Evolutionary conservation across 2,113 vertebrate genomes (phyloP), one percentile per base, ranked within the genome.

Genomic region (Dolichotis patagonum): DNA sequence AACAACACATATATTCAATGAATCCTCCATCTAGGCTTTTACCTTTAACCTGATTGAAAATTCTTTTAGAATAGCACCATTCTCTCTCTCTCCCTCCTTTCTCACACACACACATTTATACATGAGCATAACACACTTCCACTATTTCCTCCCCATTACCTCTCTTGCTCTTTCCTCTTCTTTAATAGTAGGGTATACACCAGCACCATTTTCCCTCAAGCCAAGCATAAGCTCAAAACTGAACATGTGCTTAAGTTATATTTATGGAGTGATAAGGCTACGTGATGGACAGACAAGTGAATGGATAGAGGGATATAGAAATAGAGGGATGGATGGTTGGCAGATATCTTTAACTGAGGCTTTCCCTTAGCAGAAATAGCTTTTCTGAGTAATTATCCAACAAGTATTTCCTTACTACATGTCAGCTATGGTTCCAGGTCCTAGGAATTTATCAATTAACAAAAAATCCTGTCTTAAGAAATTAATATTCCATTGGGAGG

Each of bases 381-480:
- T 88, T 77, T 85, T 71, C 80, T 49, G 20, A 32, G 83, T 19
- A 73, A 86, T 77, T 6, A 73, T 5, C 49, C 49, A 89, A 80
- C 67, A 91, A 80, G 67, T 81, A 84, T 30, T 91, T 84, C 77
- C 7, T n/a, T 78, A 71, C 46, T 54, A n/a, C 22, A 32, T 28
- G n/a, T 46, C 35, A 49, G 81, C n/a, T 67, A 43, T 28, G 54
- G n/a, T 91, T 94, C 54, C 41, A 54, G 49, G 63, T 80, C 32
- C 52, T 65, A 38, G 69, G 22, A 54, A 82, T 77, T 87, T 26
- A 91, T 78, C 67, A 62, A 49, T 58, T 62, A 94, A 73, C 75
- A 86, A 80, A 85, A 93, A n/a, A 13, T 65, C 60, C 69, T 94
- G 52, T 52, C 69, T 78, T 95, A 63, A 4, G 71, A 58, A 86